Base-by-base conservation (phyloP, 2,113 vertebrate genomes). In the Hemichromis elongatus region DNA sequence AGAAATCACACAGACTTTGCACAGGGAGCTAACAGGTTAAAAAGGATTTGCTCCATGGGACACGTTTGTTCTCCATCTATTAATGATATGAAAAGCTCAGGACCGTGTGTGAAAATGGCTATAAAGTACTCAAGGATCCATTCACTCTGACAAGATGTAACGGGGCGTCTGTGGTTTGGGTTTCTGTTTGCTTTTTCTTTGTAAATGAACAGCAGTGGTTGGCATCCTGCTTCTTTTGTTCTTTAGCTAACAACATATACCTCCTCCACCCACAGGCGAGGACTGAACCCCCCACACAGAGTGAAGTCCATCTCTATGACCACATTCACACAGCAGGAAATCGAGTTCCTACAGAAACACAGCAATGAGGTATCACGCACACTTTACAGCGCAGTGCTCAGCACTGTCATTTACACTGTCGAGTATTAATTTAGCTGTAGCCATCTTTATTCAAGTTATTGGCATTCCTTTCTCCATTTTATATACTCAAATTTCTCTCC, bases 281-380 rank as follows among this genome's bases (percentile, higher is more conserved):
- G 98, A 85, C 96, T 99, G 95, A 99, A 99, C 93, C 98, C 98
- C 95, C 98, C 98, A 52, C 98, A 99, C 95, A 97, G 98, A 96
- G 98, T 99, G 94, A 99, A 99, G 95, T 99, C 98, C 57, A 99
- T 99, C 95, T 99, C 98, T 80, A 99, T 99, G 98, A 99, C 98
- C 91, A 99, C 98, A 3, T 99, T 99, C 94, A 98, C 98, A 85
- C 98, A 99, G 94, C 98, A 99, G 94, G 98, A 99, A 97, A 99
- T 99, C 88, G 98, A 99, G 93, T 99, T 99, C 91, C 96, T 99
- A 86, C 98, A 99, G 96, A 99, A 98, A 95, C 98, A 99, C 94
- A 98, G 97, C 95, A 99, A 99, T 89, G 98, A 99, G 96, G 98
- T 99, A 97, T 47, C 4, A 2, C 2, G 2, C 35, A 40, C 66